These are phyloP conservation scores for Leptinotarsa texana DNA, from an alignment of 1,140 invertebrate genomes.

Conservation along the genomic window DNA sequence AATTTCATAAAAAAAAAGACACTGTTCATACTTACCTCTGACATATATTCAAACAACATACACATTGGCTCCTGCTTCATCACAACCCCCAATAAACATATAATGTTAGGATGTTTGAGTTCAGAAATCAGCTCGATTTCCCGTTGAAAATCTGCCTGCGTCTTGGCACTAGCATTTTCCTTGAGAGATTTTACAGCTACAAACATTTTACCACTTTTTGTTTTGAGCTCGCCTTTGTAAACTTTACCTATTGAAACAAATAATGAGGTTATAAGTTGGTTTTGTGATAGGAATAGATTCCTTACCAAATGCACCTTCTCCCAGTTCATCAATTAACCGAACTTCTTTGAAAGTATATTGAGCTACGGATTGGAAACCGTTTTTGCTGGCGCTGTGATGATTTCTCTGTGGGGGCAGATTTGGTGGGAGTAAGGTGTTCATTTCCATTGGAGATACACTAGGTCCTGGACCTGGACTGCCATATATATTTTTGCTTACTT, in stretches of 20 bases:
- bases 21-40: constrained; percentile 56
- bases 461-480: constrained; percentile 61
- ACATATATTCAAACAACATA: constrained; percentile 97
- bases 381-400: constrained; percentile 48
- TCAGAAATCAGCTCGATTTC: constrained; percentile 93
- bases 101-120: constrained; percentile 92
- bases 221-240: constrained; percentile 89
- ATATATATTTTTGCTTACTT: constrained; percentile 80
- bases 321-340: constrained; percentile 89
- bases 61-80: constrained; percentile 89
- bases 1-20: background rate
- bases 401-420: constrained; percentile 52
- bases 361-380: constrained; percentile 63
- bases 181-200: constrained; percentile 95
- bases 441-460: constrained; percentile 72
- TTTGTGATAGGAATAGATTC: background rate
- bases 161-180: constrained; percentile 89
- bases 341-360: constrained; percentile 79
- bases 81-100: constrained; percentile 91
- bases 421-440: constrained; percentile 73
- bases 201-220: constrained; percentile 67
- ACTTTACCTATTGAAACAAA: constrained; percentile 63
- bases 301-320: constrained; percentile 93
- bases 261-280: too few species aligned
- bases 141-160: constrained; percentile 86